Conservation (phyloP, 2,113 vertebrate genomes). For the Erpornis zantholeuca region DNA sequence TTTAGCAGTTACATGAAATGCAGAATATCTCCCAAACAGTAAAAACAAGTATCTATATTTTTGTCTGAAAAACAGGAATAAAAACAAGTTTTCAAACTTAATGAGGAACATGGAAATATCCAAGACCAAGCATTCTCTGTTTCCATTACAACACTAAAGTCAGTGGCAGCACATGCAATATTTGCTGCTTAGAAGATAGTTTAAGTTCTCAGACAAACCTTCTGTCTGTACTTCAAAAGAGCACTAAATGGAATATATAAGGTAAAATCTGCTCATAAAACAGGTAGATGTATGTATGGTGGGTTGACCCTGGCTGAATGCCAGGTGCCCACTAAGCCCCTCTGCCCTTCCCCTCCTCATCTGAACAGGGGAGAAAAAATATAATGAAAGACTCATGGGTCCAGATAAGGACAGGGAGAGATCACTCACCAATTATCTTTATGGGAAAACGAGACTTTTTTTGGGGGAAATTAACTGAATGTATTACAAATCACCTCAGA, state of each 20-base stretch:
- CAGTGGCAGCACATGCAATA: background rate
- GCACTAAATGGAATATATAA: background rate
- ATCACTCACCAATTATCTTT: background rate
- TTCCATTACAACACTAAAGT: background rate
- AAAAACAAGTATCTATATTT: background rate
- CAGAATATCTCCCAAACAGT: background rate
- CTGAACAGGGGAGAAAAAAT: background rate
- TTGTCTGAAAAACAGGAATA: background rate
- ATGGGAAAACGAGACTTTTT: background rate
- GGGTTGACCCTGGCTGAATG: background rate
- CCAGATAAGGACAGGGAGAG: background rate
- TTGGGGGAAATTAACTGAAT: background rate
- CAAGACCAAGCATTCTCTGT: background rate
- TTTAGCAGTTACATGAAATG: background rate
- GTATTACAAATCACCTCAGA: background rate
- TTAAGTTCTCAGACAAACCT: background rate
- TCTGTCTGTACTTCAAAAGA: background rate
- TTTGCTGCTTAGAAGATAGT: background rate
- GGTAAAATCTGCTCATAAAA: background rate
- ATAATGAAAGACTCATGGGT: background rate
- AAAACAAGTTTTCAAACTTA: background rate
- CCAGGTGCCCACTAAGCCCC: background rate
- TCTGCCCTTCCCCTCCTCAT: background rate
- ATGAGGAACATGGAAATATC: background rate
- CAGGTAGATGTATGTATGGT: no score